Conservation (phyloP, 1,140 invertebrate genomes). For the Drosophila littoralis region DNA sequence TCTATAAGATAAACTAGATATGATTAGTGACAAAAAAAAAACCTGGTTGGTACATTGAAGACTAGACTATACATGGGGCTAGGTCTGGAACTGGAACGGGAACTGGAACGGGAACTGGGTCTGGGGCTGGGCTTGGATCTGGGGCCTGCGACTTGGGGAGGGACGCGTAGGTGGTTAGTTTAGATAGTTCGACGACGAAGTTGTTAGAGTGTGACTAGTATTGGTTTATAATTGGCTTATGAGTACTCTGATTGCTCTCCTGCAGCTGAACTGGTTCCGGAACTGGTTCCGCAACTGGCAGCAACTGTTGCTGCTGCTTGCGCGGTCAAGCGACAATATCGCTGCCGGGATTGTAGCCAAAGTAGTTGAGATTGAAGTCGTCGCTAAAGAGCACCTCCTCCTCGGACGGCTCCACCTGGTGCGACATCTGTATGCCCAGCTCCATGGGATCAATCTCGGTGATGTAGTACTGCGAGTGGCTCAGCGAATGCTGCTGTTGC, state of each 20-base stretch:
- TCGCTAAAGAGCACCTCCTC: constrained; percentile 83
- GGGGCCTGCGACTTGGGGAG: too few relatives aligned
- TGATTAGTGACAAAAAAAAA: constrained; percentile 49
- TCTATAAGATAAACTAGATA: constrained; percentile 26
- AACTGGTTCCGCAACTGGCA: constrained; percentile 8
- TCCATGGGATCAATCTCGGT: constrained; percentile 84
- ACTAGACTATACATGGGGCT: constrained; percentile 69
- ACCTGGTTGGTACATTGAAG: constrained; percentile 64
- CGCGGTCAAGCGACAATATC: constrained; percentile 84
- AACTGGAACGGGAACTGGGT: too few relatives aligned
- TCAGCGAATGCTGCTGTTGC: constrained; percentile 26
- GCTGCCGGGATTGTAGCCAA: constrained; percentile 79
- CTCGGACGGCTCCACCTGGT: constrained; percentile 72
- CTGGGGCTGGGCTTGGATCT: neutral
- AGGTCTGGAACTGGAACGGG: neutral
- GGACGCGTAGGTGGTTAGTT: constrained; percentile 56
- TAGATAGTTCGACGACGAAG: constrained; percentile 20
- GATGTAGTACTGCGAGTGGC: constrained; percentile 77
- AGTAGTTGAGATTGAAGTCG: constrained; percentile 84
- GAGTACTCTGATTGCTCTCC: constrained; percentile 65
- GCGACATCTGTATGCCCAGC: constrained; percentile 81
- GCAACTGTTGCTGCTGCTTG: constrained; percentile 18
- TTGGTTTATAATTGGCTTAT: constrained; percentile 75
- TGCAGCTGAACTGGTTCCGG: constrained; percentile 24
- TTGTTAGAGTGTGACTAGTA: constrained; percentile 69